Conservation (phyloP, 2,888 invertebrate species). For the Himalopsyche anomala region DNA sequence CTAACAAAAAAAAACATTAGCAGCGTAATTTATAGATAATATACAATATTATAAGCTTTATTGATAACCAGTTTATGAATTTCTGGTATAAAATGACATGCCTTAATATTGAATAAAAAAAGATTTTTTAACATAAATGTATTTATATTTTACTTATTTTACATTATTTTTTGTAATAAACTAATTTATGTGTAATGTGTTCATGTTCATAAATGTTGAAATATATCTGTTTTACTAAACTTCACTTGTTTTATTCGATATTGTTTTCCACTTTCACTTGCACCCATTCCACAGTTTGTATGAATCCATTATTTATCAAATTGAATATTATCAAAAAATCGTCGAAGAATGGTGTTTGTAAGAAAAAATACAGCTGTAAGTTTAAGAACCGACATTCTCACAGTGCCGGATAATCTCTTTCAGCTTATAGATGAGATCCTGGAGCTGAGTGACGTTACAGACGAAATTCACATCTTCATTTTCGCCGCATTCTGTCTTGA, state of each 20-base stretch:
- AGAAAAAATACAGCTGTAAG: neutral
- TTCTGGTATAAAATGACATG: conserved; percentile 42
- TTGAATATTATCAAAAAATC: neutral
- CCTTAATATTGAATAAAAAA: conserved; percentile 32
- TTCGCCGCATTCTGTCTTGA: conserved; percentile 71
- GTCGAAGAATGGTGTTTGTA: neutral
- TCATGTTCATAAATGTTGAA: conserved; percentile 39
- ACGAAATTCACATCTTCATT: conserved; percentile 77
- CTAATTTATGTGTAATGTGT: conserved; percentile 42
- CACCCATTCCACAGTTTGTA: neutral
- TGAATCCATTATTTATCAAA: neutral
- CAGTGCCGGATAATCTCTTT: conserved; percentile 81
- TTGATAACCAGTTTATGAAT: neutral
- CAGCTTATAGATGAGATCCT: conserved; percentile 82
- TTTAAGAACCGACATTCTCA: conserved; percentile 69
- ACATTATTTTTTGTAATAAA: conserved; percentile 43
- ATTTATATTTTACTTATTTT: conserved; percentile 35
- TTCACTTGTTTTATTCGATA: conserved; percentile 1
- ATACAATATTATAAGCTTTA: conserved; percentile 23
- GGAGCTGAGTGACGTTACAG: conserved; percentile 80
- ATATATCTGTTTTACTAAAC: conserved; percentile 35
- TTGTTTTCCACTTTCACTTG: neutral
- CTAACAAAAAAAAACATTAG: conserved; percentile 35
- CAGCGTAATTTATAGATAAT: conserved; percentile 11
- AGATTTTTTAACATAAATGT: conserved; percentile 21